Evolutionary conservation across 2,113 vertebrate species (phyloP).

Genomic region (Trachemys scripta): DNA sequence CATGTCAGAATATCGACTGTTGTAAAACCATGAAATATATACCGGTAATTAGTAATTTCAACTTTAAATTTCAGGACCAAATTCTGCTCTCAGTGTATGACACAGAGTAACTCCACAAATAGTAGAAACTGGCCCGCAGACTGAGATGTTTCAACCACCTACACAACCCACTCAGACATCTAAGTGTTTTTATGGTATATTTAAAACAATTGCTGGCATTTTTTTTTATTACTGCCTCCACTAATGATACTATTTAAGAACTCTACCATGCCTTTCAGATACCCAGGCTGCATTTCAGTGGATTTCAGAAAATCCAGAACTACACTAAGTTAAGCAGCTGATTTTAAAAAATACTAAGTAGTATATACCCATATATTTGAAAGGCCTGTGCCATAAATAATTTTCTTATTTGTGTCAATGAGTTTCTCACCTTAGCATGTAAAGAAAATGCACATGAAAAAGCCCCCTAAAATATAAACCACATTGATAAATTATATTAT

Average conservation of each 20-base stretch:
- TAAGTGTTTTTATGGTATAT: neutral
- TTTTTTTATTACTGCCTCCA: neutral
- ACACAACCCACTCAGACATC: neutral
- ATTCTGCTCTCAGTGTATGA: slow-evolving; percentile 6
- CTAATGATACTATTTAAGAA: slow-evolving; percentile 4
- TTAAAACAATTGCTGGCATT: neutral
- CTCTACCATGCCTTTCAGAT: neutral
- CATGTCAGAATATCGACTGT: neutral
- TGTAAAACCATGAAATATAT: neutral
- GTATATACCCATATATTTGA: neutral
- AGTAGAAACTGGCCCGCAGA: neutral
- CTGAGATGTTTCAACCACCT: neutral
- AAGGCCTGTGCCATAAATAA: slow-evolving; percentile 37
- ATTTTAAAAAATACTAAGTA: slow-evolving; percentile 10
- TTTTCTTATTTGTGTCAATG: slow-evolving; percentile 16
- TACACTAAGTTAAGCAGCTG: neutral
- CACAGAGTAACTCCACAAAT: neutral
- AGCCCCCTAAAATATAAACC: neutral
- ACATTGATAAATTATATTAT: neutral
- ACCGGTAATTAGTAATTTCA: neutral
- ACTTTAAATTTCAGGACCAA: neutral
- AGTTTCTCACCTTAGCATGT: slow-evolving; percentile 35
- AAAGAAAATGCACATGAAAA: neutral
- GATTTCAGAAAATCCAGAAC: neutral
- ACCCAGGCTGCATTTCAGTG: slow-evolving; percentile 13